Evolutionary conservation across 1,140 invertebrate genomes (phyloP).

Genomic region (Coptotermes formosanus): DNA sequence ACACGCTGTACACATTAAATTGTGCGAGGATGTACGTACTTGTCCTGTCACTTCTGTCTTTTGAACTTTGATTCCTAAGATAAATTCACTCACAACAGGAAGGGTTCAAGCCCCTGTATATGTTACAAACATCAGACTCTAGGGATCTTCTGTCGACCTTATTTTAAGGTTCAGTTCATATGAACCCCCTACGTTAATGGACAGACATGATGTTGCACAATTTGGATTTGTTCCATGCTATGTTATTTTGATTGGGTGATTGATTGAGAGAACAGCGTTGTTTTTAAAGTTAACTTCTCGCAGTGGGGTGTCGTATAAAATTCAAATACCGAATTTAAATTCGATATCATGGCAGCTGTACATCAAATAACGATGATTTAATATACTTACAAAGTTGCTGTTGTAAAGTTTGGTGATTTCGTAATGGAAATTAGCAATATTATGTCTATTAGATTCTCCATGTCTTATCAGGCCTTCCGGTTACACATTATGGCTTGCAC

Average conservation of each 20-base stretch:
- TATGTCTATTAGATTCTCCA: too few species aligned
- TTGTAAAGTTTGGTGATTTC: too few species aligned
- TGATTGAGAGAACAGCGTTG: neutral
- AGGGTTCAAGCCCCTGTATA: neutral
- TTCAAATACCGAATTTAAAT: neutral
- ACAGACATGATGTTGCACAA: neutral
- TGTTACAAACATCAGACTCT: neutral
- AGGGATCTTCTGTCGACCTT: neutral
- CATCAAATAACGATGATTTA: neutral
- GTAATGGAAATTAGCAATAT: too few species aligned
- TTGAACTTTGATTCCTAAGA: neutral
- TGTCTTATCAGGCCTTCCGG: too few species aligned
- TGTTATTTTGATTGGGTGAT: neutral
- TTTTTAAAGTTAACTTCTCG: neutral
- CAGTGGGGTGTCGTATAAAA: neutral
- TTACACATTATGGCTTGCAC: too few species aligned
- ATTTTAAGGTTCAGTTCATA: conserved; percentile 1
- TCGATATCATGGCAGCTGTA: neutral
- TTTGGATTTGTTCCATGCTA: neutral
- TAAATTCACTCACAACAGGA: neutral
- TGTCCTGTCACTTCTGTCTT: conserved; percentile 2
- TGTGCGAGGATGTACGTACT: neutral
- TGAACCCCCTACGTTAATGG: neutral
- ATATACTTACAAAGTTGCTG: too few species aligned
- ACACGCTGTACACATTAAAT: neutral